These are phyloP conservation scores for Amphiduros pacificus DNA, from an alignment of 2,888 invertebrate genomes.

Conservation along the genomic window DNA sequence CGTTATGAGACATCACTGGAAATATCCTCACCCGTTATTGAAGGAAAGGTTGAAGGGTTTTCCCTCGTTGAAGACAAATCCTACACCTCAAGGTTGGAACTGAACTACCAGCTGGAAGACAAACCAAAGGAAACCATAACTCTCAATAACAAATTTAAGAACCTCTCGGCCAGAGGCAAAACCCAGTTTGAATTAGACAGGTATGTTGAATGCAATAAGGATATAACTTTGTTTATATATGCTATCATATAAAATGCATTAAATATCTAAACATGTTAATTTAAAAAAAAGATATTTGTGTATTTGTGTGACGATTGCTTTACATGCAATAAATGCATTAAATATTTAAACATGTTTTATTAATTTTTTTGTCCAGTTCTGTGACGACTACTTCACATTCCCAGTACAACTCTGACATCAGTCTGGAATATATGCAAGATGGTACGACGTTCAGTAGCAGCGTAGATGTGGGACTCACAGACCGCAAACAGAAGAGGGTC, in stretches of 20 bases:
- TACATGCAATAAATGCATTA: background rate
- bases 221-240: no score
- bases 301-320: background rate
- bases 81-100: no score
- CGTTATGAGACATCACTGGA: no score
- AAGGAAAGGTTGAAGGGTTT: no score
- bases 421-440: background rate
- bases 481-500: background rate
- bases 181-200: no score
- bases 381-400: constrained; percentile 16
- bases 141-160: no score
- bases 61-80: no score
- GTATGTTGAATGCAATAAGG: no score
- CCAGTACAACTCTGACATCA: constrained; percentile 23
- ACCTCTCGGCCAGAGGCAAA: no score
- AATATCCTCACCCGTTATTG: constrained; percentile 19
- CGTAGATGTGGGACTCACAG: background rate
- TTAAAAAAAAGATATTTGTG: background rate
- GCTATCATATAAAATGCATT: no score
- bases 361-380: constrained; percentile 15
- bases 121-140: no score
- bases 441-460: background rate
- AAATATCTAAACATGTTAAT: no score
- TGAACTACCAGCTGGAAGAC: background rate
- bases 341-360: background rate